phyloP scores from a whole-genome alignment of 2,888 invertebrate species.

The Pseudococcus viburni region DNA sequence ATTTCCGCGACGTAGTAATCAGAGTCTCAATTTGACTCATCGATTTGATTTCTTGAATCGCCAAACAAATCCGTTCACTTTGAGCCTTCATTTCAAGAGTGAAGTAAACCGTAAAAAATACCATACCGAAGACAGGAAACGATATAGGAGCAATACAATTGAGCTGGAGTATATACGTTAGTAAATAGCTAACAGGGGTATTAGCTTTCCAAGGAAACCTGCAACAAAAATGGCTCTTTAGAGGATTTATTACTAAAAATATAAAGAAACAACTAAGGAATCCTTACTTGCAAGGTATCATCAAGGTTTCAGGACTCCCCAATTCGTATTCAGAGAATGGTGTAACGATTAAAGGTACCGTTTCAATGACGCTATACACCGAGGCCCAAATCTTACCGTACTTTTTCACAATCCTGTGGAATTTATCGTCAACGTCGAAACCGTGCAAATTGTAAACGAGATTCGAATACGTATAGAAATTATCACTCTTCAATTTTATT shows the following conservation, averaged over 20 bases:
- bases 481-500: background rate
- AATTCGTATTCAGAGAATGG: constrained; percentile 18
- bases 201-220: constrained; percentile 44
- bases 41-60: background rate
- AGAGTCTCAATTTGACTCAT: background rate
- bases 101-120: constrained; percentile 17
- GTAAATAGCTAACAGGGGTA: background rate
- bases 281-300: constrained; percentile 30
- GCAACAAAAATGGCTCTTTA: background rate
- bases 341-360: background rate
- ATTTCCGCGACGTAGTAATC: background rate
- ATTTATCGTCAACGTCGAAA: background rate
- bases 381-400: constrained; percentile 15
- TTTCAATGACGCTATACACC: constrained; percentile 6
- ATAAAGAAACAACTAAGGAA: background rate
- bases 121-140: constrained; percentile 10
- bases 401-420: background rate
- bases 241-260: background rate
- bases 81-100: constrained; percentile 34
- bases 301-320: background rate
- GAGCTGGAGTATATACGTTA: background rate
- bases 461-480: constrained; percentile 15
- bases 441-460: background rate
- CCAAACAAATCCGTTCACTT: constrained; percentile 8
- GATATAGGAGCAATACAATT: constrained; percentile 27